These are phyloP conservation scores for Rhinophrynus dorsalis DNA, from an alignment of 2,797 vertebrate genomes.

Conservation along the genomic window DNA sequence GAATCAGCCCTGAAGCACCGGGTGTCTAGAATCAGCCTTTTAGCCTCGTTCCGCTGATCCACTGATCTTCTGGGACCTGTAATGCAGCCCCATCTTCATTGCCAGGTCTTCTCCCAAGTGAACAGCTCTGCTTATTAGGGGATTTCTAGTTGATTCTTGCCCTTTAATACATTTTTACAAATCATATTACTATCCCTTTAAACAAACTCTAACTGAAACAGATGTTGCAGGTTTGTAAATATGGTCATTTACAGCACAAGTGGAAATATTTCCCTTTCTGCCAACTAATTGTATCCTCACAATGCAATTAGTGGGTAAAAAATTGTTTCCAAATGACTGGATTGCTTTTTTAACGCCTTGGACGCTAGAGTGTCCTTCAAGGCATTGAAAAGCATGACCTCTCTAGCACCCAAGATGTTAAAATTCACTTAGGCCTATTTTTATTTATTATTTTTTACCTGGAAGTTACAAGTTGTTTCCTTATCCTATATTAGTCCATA, in stretches of 20 bases:
- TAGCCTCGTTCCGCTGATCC: too few relatives aligned
- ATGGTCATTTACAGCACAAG: background rate
- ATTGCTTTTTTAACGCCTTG: background rate
- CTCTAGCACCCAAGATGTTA: too few relatives aligned
- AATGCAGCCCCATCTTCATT: too few relatives aligned
- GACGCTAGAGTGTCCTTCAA: too few relatives aligned
- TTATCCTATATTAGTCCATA: background rate
- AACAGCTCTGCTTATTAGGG: background rate
- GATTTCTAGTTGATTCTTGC: too few relatives aligned
- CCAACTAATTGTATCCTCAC: background rate
- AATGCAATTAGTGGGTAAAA: conserved; percentile 4
- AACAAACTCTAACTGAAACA: background rate
- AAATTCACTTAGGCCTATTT: background rate
- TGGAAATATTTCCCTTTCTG: background rate
- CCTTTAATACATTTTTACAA: too few relatives aligned
- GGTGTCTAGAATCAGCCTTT: too few relatives aligned
- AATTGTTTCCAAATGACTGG: conserved; percentile 9
- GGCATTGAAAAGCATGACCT: too few relatives aligned
- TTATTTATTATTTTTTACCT: background rate
- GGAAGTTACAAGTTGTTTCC: background rate
- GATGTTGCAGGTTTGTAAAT: background rate
- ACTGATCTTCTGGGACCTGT: background rate
- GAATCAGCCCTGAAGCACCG: too few relatives aligned
- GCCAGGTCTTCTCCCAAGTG: too few relatives aligned
- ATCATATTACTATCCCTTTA: too few relatives aligned